Conservation (phyloP, 2,113 vertebrate species). For the Falcunculus frontatus region DNA sequence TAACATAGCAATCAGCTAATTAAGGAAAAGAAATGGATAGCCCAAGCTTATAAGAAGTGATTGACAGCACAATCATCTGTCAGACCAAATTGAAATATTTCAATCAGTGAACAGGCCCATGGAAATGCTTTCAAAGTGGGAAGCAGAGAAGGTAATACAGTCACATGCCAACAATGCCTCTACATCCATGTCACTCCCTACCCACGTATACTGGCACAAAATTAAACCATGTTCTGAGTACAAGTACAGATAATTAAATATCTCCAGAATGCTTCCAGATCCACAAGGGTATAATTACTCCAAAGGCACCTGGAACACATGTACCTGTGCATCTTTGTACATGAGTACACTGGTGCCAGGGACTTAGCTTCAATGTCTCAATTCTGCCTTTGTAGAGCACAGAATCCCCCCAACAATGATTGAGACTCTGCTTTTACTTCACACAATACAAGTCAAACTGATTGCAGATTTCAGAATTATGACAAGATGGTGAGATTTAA, state of each 20-base stretch:
- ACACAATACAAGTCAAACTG: not conserved
- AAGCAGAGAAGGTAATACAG: not conserved
- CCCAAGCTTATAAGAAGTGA: not conserved
- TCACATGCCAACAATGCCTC: not conserved
- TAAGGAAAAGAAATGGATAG: not conserved
- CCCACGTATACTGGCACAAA: not conserved
- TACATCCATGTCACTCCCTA: not conserved
- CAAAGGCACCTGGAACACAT: not conserved
- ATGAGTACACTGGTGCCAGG: not conserved
- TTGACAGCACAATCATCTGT: not conserved
- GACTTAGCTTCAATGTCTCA: not conserved
- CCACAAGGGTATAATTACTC: not conserved
- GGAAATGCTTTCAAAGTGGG: not conserved
- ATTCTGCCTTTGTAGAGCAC: not conserved
- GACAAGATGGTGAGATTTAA: not conserved
- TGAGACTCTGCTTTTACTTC: not conserved
- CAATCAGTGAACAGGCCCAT: not conserved
- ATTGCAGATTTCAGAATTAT: not conserved
- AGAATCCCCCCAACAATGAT: not conserved
- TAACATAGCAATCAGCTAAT: not conserved
- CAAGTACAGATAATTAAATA: not conserved
- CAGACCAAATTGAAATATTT: not conserved
- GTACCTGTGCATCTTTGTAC: not conserved
- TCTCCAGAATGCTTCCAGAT: not conserved
- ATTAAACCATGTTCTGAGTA: not conserved